Percentiles rank a stretch among this genome's conserved stretches.
These are phyloP conservation scores for Eupithecia inturbata DNA, from an alignment of 2,888 invertebrate genomes.

Conservation along the genomic window DNA sequence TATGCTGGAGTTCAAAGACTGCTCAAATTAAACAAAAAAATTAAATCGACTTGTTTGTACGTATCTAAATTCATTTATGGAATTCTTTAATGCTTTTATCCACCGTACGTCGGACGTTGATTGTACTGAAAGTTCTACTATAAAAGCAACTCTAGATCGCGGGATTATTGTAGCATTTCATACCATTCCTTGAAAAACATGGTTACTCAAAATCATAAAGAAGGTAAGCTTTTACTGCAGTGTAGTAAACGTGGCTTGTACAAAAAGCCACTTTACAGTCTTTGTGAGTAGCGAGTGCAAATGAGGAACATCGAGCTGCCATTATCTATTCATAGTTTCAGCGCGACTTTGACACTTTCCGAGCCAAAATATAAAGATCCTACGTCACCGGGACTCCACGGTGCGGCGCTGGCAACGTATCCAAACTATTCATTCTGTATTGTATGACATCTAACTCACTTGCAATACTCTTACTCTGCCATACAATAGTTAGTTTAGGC, in stretches of 20 bases:
- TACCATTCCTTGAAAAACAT: background rate
- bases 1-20: background rate
- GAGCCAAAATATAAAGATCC: too few relatives aligned
- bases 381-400: too few relatives aligned
- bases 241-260: background rate
- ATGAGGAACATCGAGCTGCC: background rate
- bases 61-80: background rate
- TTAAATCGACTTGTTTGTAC: background rate
- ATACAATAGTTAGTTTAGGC: too few relatives aligned
- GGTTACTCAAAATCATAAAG: background rate
- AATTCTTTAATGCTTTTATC: background rate
- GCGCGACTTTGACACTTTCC: background rate
- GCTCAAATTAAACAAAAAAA: background rate
- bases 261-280: too few relatives aligned
- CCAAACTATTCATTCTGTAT: too few relatives aligned
- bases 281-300: background rate
- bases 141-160: background rate
- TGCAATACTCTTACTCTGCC: too few relatives aligned
- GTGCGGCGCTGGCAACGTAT: too few relatives aligned
- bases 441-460: too few relatives aligned
- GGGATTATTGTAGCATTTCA: background rate
- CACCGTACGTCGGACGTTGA: background rate
- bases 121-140: background rate
- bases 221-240: background rate
- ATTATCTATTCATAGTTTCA: background rate